Percentiles rank a stretch among this genome's conserved stretches.
Evolutionary conservation across 2,888 invertebrate species (phyloP).

Genomic region (Rapana venosa): DNA sequence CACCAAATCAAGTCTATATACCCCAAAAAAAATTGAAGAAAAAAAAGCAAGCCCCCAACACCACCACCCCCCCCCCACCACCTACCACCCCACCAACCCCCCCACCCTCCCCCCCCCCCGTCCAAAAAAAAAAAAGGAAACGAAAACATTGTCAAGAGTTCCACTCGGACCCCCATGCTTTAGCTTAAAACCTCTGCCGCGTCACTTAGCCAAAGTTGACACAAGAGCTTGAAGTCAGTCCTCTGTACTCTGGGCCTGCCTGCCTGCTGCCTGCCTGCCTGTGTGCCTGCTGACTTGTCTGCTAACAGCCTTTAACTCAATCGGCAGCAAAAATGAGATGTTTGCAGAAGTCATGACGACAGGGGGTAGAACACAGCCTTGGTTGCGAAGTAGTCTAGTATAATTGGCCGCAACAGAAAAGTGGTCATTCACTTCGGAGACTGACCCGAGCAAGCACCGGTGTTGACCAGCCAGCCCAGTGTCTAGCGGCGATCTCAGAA

Average conservation of each 20-base stretch:
- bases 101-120: no score
- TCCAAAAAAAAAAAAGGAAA: no score
- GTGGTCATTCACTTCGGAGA: background rate
- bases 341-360: conserved; percentile 8
- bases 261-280: no score
- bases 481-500: background rate
- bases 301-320: background rate
- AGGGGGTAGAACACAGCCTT: background rate
- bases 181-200: no score
- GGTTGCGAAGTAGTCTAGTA: conserved; percentile 9
- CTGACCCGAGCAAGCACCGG: background rate
- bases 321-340: background rate
- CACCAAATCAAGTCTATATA: no score
- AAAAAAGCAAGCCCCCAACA: no score
- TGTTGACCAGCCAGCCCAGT: background rate
- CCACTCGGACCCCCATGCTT: no score
- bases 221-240: background rate
- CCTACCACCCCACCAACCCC: no score
- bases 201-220: background rate
- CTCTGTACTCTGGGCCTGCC: background rate
- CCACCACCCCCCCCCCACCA: no score
- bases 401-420: background rate
- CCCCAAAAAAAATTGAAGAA: no score
- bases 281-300: background rate
- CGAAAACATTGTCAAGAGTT: no score